Conservation (phyloP, 2,888 invertebrate genomes). For the Tridacna crocea region DNA sequence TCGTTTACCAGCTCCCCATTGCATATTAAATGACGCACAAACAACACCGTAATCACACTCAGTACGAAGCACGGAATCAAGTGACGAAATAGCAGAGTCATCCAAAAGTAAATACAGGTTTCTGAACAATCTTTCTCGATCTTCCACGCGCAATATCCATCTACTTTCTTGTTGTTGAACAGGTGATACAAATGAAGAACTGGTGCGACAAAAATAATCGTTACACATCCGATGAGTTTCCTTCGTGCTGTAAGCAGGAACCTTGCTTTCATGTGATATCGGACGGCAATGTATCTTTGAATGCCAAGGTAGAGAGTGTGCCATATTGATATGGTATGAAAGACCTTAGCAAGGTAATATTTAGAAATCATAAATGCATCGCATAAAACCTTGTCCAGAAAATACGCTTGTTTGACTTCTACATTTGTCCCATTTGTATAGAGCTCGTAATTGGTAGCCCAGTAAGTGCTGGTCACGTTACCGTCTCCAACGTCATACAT, state of each 20-base stretch:
- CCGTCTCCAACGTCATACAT: too few relatives aligned
- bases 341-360: slow-evolving; percentile 39
- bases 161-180: slow-evolving; percentile 27
- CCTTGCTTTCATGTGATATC: slow-evolving; percentile 36
- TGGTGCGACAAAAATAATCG: slow-evolving; percentile 32
- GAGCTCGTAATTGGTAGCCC: too few relatives aligned
- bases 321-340: slow-evolving; percentile 61
- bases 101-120: slow-evolving; percentile 27
- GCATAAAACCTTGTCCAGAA: slow-evolving; percentile 21
- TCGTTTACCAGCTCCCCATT: not conserved
- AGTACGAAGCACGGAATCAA: slow-evolving; percentile 51
- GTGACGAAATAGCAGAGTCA: slow-evolving; percentile 31
- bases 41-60: slow-evolving; percentile 35
- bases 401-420: not conserved
- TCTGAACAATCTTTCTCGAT: slow-evolving; percentile 21
- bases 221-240: slow-evolving; percentile 5
- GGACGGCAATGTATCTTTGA: slow-evolving; percentile 52
- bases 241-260: slow-evolving; percentile 10
- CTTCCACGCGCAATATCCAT: slow-evolving; percentile 26
- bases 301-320: slow-evolving; percentile 51
- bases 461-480: too few relatives aligned
- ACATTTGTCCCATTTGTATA: too few relatives aligned
- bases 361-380: slow-evolving; percentile 31
- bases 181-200: slow-evolving; percentile 37
- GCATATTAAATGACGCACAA: slow-evolving; percentile 18